Base-by-base conservation (phyloP, 1,140 invertebrate species). In the Trichoplusia ni region DNA sequence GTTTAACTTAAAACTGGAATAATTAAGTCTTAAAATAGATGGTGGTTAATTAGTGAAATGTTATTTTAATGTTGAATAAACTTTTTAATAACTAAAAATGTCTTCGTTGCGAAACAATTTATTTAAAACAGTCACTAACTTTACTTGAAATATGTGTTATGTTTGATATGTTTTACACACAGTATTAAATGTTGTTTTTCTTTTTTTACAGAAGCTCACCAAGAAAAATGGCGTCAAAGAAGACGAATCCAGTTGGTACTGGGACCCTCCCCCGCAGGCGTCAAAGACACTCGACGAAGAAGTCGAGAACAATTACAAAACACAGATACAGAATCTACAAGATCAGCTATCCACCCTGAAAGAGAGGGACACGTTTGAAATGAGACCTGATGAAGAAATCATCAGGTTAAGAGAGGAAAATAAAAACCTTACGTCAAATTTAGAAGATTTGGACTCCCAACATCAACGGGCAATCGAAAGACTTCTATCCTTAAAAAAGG, bases 371-470 rank as follows among this genome's bases (percentile, higher is more conserved):
- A 67, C 66, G 3, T 31, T 63, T 9, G 77, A 84, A 31, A 44
- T 72, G 14, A 69, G 64, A 31, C 58, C 71, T 47, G 72, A 83
- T 18, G 77, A 81, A 49, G 79, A 84, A 71, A 16, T 86, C 2
- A 63, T 73, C 59, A 71, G 77, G 18, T 76, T 93, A 9, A 79
- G 79, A 47, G 91, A 90, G 69, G 92, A 91, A 70, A 93, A 94
- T 71, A 84, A 86, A 60, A 91, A 90, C 67, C 79, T 95, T 23
- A 88, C 91, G 3, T 71, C 65, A 4, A 94, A 92, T 64, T 87
- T 96, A 21, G 94, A 95, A 63, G 94, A 95, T 77, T 84, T 96
- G 67, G 95, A 96, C 76, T 90, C 79, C 35, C 95, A 96, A 79
- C 94, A 96, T 76, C 92, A 94, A 65, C 81, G 92, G 65, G 94